Evolutionary conservation across 2,888 invertebrate genomes (phyloP).

Genomic region (Stomorhina lunata): DNA sequence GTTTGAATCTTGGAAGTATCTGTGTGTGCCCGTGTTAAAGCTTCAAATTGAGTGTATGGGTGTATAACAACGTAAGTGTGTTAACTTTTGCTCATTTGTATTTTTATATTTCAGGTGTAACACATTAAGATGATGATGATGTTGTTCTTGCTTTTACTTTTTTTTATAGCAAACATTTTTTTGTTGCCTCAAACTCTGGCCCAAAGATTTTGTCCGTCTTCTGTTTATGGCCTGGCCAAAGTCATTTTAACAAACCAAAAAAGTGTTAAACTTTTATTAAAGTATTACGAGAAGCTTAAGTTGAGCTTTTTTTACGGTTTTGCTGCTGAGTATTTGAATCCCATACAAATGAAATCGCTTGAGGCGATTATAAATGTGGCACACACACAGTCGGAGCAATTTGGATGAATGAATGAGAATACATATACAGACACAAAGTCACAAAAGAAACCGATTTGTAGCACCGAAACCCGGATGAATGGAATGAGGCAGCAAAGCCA

Average conservation of each 20-base stretch:
- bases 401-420: neutral
- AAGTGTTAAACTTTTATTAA: conserved; percentile 35
- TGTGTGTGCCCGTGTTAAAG: neutral
- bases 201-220: conserved; percentile 28
- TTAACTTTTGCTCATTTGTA: conserved; percentile 17
- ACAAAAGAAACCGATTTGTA: conserved; percentile 30
- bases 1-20: neutral
- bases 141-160: neutral
- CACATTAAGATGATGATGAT: neutral
- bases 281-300: conserved; percentile 37
- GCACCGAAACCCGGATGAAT: conserved; percentile 41
- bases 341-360: conserved; percentile 44
- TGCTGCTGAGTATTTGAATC: neutral
- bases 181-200: neutral
- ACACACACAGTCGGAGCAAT: neutral
- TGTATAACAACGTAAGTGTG: conserved; percentile 10
- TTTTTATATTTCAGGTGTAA: conserved; percentile 27
- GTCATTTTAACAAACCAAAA: neutral
- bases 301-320: conserved; percentile 21
- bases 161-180: conserved; percentile 29
- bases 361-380: conserved; percentile 52
- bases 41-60: too few relatives aligned
- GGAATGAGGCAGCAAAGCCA: conserved; percentile 8
- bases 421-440: neutral
- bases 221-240: neutral